These are phyloP conservation scores for Poicephalus gulielmi DNA, from an alignment of 2,113 vertebrate species.

Conservation along the genomic window DNA sequence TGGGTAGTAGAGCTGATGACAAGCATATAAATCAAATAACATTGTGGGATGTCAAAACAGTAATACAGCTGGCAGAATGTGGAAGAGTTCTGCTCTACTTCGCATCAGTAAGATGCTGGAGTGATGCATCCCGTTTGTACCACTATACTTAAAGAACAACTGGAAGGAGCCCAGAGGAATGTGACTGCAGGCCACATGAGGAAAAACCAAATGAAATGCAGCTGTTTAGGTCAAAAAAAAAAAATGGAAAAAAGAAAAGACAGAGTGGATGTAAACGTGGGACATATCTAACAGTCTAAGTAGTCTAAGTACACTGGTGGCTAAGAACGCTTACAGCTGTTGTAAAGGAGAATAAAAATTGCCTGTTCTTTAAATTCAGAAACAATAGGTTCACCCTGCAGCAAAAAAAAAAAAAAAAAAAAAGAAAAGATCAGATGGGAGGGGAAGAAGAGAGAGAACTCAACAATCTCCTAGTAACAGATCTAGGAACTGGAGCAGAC, in stretches of 20 bases:
- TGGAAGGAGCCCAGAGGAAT: not conserved
- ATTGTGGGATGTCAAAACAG: not conserved
- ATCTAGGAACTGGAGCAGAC: not conserved
- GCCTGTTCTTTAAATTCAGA: not conserved
- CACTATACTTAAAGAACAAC: not conserved
- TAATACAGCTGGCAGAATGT: not conserved
- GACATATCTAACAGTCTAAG: not conserved
- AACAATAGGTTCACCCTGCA: not conserved
- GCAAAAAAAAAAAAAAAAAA: not conserved
- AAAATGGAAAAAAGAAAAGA: not conserved
- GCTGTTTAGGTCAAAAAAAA: not conserved
- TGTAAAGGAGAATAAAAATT: not conserved
- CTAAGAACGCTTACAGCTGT: not conserved
- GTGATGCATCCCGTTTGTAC: not conserved
- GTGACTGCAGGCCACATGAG: not conserved
- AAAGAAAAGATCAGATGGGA: not conserved
- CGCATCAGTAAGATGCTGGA: not conserved
- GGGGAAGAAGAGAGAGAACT: not conserved
- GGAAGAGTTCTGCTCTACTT: not conserved
- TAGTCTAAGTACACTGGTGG: not conserved
- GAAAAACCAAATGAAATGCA: not conserved
- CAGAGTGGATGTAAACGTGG: not conserved
- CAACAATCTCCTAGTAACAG: not conserved
- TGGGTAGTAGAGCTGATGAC: not conserved
- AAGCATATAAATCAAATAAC: not conserved